These are phyloP conservation scores for Microcebus tavaratra DNA, from an alignment of 2,113 vertebrate species.

Conservation along the genomic window DNA sequence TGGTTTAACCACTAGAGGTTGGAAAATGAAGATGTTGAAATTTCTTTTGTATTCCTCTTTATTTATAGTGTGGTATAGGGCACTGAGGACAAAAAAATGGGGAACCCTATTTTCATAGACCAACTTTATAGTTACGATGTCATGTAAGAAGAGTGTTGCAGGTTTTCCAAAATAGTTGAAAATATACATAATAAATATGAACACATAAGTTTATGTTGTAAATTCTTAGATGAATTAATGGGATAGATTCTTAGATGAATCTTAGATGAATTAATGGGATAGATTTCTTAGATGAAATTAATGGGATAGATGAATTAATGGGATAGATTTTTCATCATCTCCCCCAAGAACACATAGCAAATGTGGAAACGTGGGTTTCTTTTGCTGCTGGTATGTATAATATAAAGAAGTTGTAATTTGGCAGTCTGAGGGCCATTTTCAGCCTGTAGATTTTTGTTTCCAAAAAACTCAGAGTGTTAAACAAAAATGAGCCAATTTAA, in stretches of 20 bases:
- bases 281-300: no score
- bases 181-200: background rate
- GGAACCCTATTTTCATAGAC: background rate
- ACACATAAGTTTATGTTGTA: background rate
- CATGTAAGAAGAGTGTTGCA: background rate
- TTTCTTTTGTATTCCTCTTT: conserved; percentile 29
- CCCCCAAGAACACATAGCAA: background rate
- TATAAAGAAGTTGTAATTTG: background rate
- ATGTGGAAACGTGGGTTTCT: background rate
- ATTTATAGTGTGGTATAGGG: background rate
- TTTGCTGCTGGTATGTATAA: background rate
- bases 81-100: background rate
- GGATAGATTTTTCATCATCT: background rate
- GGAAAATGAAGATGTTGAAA: conserved; percentile 47
- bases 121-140: background rate
- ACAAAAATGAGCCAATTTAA: background rate
- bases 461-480: background rate
- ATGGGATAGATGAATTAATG: background rate
- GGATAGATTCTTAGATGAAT: background rate
- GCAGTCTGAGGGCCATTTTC: background rate
- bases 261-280: background rate
- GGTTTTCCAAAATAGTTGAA: background rate
- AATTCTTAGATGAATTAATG: background rate
- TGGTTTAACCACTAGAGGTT: conserved; percentile 44
- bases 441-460: background rate